phyloP scores from a whole-genome alignment of 2,888 invertebrate species.

The Standfussiana lucernea region DNA sequence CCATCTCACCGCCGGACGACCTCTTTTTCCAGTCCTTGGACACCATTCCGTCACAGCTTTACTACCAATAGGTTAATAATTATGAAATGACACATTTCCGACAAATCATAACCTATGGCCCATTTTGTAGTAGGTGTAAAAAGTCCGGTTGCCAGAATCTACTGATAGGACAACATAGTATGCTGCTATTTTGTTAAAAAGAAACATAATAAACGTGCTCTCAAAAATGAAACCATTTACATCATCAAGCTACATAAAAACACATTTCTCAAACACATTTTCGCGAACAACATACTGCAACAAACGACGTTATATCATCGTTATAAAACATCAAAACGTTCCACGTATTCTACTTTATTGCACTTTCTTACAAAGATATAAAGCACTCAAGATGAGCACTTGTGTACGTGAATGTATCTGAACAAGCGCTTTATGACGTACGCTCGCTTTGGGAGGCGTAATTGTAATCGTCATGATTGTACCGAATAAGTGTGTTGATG shows the following conservation, averaged over 20 bases:
- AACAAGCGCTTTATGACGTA: conserved; percentile 53
- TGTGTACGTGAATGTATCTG: conserved; percentile 55
- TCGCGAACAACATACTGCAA: conserved; percentile 26
- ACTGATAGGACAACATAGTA: background rate
- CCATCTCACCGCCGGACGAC: background rate
- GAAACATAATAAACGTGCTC: background rate
- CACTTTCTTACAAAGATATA: conserved; percentile 62
- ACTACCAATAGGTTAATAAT: background rate
- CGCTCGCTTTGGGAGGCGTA: conserved; percentile 36
- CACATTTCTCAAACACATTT: conserved; percentile 30
- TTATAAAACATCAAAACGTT: conserved; percentile 57
- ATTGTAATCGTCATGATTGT: conserved; percentile 46
- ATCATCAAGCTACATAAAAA: conserved; percentile 4
- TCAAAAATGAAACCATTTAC: conserved; percentile 8
- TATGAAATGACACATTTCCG: background rate
- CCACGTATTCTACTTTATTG: conserved; percentile 58
- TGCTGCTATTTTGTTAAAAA: background rate
- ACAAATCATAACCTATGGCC: background rate
- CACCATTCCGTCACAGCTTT: background rate
- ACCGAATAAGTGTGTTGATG: conserved; percentile 30
- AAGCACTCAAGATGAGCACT: conserved; percentile 49
- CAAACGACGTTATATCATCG: conserved; percentile 51
- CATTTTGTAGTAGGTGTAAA: background rate
- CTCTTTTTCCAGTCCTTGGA: too few species aligned
- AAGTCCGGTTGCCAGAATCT: too few species aligned